Evolutionary conservation across 2,797 vertebrate genomes (phyloP).

Genomic region (Muscicapa striata): DNA sequence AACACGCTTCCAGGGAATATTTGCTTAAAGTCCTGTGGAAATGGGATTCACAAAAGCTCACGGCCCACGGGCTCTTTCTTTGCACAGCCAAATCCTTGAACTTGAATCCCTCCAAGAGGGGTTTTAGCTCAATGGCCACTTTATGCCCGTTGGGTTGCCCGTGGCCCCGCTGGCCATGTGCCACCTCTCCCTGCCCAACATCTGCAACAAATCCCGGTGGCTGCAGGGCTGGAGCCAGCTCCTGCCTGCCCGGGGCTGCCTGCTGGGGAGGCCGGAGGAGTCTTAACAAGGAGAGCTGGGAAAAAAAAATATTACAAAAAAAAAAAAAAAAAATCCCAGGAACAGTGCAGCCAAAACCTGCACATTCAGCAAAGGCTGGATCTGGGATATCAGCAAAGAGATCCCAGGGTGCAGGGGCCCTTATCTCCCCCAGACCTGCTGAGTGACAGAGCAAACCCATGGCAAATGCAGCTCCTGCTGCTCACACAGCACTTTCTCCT

Average conservation of each 20-base stretch:
- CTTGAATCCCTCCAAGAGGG: background rate
- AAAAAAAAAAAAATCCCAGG: background rate
- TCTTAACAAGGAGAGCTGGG: background rate
- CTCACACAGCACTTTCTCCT: background rate
- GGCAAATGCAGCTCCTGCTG: background rate
- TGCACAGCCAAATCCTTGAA: background rate
- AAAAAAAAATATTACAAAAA: background rate
- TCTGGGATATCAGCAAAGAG: constrained; percentile 16
- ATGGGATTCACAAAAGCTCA: background rate
- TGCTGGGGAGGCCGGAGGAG: background rate
- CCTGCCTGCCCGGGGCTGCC: background rate
- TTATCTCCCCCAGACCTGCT: constrained; percentile 15
- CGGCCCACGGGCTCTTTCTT: background rate
- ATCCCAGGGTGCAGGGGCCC: constrained; percentile 31
- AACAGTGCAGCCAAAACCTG: background rate
- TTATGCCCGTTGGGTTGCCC: background rate
- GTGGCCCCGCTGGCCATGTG: background rate
- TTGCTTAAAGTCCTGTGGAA: background rate
- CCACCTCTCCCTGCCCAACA: background rate
- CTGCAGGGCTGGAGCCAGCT: background rate
- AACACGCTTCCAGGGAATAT: background rate
- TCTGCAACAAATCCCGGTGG: background rate
- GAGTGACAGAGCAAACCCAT: constrained; percentile 16
- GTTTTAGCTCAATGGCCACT: background rate
- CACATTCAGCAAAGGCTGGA: constrained; percentile 12